Evolutionary conservation across 2,888 invertebrate genomes (phyloP).

Genomic region (Drosophila ochracea): DNA sequence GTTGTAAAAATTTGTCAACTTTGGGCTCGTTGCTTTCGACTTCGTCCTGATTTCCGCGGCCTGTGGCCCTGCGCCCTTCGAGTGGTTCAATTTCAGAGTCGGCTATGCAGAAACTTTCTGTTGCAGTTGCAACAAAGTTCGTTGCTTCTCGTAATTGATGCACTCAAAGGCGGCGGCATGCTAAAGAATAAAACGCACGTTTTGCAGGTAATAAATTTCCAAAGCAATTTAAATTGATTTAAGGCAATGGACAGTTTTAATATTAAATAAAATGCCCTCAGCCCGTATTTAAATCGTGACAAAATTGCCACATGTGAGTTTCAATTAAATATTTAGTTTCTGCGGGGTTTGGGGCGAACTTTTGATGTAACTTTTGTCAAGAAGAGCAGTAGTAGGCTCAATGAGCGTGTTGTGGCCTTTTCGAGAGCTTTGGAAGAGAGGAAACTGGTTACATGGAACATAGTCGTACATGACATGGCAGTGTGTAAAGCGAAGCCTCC

Average conservation of each 20-base stretch:
- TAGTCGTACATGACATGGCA: constrained; percentile 13
- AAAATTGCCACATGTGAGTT: constrained; percentile 29
- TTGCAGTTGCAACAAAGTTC: constrained; percentile 64
- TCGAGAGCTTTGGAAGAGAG: not conserved
- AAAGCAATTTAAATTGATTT: constrained; percentile 70
- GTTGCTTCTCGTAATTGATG: constrained; percentile 65
- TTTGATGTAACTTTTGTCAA: constrained; percentile 28
- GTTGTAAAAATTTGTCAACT: constrained; percentile 75
- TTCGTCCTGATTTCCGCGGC: constrained; percentile 3
- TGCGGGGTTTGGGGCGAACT: not conserved
- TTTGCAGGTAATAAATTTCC: constrained; percentile 71
- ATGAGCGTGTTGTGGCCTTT: constrained; percentile 29
- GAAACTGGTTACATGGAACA: not conserved
- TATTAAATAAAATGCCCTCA: constrained; percentile 32
- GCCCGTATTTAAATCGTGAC: constrained; percentile 10
- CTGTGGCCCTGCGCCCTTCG: not conserved
- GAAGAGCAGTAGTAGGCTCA: constrained; percentile 16
- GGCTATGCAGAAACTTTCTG: constrained; percentile 45
- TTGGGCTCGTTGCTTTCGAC: constrained; percentile 39
- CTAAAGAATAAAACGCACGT: constrained; percentile 40
- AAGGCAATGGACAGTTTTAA: constrained; percentile 31
- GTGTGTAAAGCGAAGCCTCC: constrained; percentile 12
- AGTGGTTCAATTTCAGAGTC: constrained; percentile 40
- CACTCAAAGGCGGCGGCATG: constrained; percentile 58
- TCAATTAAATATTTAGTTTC: constrained; percentile 64